phyloP scores from a whole-genome alignment of 1,140 invertebrate species.

The Drosophila nigrodunni region DNA sequence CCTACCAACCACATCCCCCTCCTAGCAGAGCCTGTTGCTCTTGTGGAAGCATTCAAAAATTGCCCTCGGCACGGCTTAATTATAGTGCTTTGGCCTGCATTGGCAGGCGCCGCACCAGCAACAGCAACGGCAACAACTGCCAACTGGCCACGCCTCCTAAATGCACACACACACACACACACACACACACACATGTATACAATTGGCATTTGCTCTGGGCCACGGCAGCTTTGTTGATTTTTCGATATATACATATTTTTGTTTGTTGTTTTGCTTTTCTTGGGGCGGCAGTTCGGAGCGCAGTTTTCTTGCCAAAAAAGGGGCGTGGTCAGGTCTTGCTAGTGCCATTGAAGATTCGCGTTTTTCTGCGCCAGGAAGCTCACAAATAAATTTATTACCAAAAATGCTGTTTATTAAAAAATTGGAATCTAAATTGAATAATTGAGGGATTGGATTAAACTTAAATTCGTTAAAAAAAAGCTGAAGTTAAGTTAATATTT shows the following conservation, averaged over 20 bases:
- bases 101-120: constrained; percentile 67
- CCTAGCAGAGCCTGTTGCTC: constrained; percentile 13
- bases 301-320: background rate
- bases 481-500: too few relatives aligned
- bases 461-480: too few relatives aligned
- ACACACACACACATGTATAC: constrained; percentile 1
- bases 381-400: constrained; percentile 28
- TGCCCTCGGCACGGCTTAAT: constrained; percentile 76
- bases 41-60: constrained; percentile 37
- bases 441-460: too few relatives aligned
- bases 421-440: too few relatives aligned
- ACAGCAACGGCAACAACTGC: constrained; percentile 37
- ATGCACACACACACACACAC: constrained; percentile 52
- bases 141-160: constrained; percentile 66
- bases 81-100: constrained; percentile 80
- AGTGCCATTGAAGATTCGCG: constrained; percentile 3
- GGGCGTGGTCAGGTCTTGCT: constrained; percentile 30
- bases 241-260: constrained; percentile 27
- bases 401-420: too few relatives aligned
- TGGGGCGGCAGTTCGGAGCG: constrained; percentile 2
- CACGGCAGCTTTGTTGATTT: constrained; percentile 58
- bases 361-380: background rate
- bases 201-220: constrained; percentile 67
- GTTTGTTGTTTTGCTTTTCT: constrained; percentile 40
- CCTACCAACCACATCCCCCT: too few relatives aligned